Evolutionary conservation across 1,140 invertebrate species (phyloP), one percentile per base, ranked within the genome.

Genomic region (Drosophila arizonae): DNA sequence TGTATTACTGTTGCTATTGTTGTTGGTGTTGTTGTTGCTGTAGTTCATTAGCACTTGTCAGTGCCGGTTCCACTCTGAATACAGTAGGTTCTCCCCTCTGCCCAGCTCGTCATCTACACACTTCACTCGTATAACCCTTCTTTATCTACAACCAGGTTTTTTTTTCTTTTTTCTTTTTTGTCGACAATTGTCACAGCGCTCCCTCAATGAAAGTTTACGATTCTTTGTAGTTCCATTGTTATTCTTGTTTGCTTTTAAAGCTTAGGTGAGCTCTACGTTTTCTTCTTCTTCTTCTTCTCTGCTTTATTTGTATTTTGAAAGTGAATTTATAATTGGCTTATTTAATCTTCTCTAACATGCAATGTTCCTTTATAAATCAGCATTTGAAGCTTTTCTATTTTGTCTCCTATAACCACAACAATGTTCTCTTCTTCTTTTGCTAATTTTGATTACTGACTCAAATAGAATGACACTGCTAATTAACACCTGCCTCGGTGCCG

Each of bases 11-110:
- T 56, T 48, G 76, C 4, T 46, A 52, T 50, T 55, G 60, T 48
- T 57, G 65, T 73, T 71, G 66, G 17, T 63, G 76, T 50, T 55
- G 60, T 48, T 57, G 65, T 73, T 71, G 66, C 79, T 82, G 77
- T 84, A 79, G 82, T 87, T 87, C 82, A 87, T 87, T 87, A 88
- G 82, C 84, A 88, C 82, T 82, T 88, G 84, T 76, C 79, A 58
- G 79, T 79, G 84, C 81, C 79, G 77, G 75, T 85, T 79, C 67
- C 73, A 71, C 46, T 72, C 54, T 60, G 62, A 66, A 55, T 66
- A 64, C 50, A 55, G 28, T 52, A 69, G 54, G 48, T 33, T 39
- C 46, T 48, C 5, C 15, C 33, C 52, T 24, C 30, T n/a, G 1
- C 26, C 13, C 21, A 1, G 13, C 6, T 0, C 13, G 11, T 3